A percentile compares a stretch with the other conserved stretches of the same genome.
These are phyloP conservation scores for Gambusia holbrooki DNA, from an alignment of 2,113 vertebrate genomes.

Conservation along the genomic window DNA sequence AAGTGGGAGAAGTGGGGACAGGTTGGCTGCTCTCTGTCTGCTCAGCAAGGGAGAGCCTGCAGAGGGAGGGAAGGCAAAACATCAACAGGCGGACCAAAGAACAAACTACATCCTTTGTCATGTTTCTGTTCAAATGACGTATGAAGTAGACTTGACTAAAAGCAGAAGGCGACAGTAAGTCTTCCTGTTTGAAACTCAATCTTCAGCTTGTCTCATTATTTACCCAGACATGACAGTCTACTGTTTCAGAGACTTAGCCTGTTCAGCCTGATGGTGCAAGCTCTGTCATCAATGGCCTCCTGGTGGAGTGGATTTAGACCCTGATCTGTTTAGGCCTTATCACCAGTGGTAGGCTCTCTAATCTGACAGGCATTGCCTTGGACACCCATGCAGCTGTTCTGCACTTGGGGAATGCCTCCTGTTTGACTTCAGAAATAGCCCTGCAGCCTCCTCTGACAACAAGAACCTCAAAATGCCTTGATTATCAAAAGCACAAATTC, in stretches of 20 bases:
- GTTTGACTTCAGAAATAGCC: slow-evolving; percentile 79
- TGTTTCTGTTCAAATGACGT: slow-evolving; percentile 6
- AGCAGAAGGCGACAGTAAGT: slow-evolving; percentile 10
- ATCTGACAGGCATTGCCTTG: slow-evolving; percentile 70
- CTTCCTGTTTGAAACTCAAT: background rate
- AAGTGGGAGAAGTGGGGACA: slow-evolving; percentile 37
- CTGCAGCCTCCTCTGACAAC: slow-evolving; percentile 58
- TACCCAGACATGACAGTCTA: slow-evolving; percentile 14
- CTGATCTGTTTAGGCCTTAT: slow-evolving; percentile 65
- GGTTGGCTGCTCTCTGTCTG: slow-evolving; percentile 57
- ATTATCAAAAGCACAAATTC: slow-evolving; percentile 24
- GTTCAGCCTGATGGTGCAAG: slow-evolving; percentile 9
- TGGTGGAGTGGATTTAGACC: slow-evolving; percentile 70
- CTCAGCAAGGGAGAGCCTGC: slow-evolving; percentile 67
- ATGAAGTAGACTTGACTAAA: slow-evolving; percentile 39
- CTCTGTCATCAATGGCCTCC: slow-evolving; percentile 63
- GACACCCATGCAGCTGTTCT: slow-evolving; percentile 77
- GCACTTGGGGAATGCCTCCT: slow-evolving; percentile 70
- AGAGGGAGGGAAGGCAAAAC: slow-evolving; percentile 54
- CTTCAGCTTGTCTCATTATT: background rate
- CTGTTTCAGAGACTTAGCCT: slow-evolving; percentile 16
- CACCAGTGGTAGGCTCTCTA: slow-evolving; percentile 64
- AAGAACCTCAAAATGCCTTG: slow-evolving; percentile 37
- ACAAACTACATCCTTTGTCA: background rate
- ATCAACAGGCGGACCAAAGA: slow-evolving; percentile 46